These are phyloP conservation scores for Micropoecilia bifurca DNA, from an alignment of 2,797 vertebrate species.

Conservation along the genomic window DNA sequence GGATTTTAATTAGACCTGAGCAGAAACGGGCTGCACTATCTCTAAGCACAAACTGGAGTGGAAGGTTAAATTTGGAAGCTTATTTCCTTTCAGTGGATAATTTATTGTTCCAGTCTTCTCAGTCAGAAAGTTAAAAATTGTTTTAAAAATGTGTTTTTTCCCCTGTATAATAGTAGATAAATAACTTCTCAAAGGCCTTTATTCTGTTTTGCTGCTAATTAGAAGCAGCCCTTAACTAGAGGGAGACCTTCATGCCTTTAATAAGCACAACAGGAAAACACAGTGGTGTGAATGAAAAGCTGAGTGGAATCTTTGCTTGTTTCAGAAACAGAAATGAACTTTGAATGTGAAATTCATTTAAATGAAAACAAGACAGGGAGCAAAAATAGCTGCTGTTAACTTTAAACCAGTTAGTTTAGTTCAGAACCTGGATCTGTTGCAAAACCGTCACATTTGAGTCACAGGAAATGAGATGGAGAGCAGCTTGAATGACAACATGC, in stretches of 20 bases:
- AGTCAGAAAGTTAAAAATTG: not conserved
- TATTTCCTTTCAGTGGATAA: not conserved
- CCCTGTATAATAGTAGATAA: not conserved
- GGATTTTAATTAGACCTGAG: conserved; percentile 11
- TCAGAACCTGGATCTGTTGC: not conserved
- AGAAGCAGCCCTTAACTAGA: not conserved
- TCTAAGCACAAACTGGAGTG: not conserved
- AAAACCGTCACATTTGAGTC: not conserved
- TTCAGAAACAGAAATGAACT: not conserved
- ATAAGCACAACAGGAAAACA: not conserved
- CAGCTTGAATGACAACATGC: not conserved
- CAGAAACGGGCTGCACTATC: not conserved
- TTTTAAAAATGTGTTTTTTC: not conserved
- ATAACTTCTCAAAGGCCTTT: not conserved
- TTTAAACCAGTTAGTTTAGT: not conserved
- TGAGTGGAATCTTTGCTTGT: not conserved
- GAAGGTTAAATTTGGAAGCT: not conserved
- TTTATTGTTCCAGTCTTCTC: not conserved
- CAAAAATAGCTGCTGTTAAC: not conserved
- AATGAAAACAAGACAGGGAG: not conserved
- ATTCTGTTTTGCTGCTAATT: not conserved
- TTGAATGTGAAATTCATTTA: not conserved
- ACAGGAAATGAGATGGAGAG: not conserved
- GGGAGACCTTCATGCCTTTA: not conserved
- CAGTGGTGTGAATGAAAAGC: not conserved